These are phyloP conservation scores for Vulpes vulpes DNA, from an alignment of 2,113 vertebrate genomes.

Conservation along the genomic window DNA sequence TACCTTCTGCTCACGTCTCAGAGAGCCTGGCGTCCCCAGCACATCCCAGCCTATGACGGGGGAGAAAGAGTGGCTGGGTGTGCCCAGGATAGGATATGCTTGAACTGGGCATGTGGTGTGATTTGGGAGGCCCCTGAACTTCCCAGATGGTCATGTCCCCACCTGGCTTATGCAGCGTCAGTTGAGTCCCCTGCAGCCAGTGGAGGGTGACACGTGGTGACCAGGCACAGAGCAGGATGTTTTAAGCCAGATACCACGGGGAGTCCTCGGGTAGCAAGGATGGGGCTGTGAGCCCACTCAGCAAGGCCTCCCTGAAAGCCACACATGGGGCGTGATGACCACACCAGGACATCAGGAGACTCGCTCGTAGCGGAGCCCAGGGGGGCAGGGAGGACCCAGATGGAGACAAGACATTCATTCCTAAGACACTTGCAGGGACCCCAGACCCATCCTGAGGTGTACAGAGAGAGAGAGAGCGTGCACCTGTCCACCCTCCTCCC, in stretches of 20 bases:
- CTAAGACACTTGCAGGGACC: neutral
- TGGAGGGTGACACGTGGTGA: neutral
- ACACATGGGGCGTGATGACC: neutral
- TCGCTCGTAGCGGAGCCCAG: neutral
- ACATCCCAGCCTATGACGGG: neutral
- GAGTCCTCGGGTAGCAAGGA: neutral
- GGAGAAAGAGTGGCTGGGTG: neutral
- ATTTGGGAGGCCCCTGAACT: neutral
- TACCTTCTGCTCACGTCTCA: neutral
- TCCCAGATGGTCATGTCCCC: neutral
- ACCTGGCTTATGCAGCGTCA: neutral
- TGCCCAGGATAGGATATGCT: neutral
- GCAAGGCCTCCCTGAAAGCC: neutral
- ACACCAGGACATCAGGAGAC: neutral
- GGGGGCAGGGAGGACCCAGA: neutral
- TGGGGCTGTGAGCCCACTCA: neutral
- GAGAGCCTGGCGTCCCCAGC: neutral
- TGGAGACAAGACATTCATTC: neutral
- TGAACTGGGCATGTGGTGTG: neutral
- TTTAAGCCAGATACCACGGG: neutral
- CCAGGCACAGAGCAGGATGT: neutral
- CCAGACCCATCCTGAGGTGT: neutral
- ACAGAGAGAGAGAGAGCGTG: neutral
- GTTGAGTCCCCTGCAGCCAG: neutral
- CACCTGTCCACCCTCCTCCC: accelerated